These are phyloP conservation scores for Vultur gryphus DNA, from an alignment of 2,797 vertebrate species.

Conservation along the genomic window DNA sequence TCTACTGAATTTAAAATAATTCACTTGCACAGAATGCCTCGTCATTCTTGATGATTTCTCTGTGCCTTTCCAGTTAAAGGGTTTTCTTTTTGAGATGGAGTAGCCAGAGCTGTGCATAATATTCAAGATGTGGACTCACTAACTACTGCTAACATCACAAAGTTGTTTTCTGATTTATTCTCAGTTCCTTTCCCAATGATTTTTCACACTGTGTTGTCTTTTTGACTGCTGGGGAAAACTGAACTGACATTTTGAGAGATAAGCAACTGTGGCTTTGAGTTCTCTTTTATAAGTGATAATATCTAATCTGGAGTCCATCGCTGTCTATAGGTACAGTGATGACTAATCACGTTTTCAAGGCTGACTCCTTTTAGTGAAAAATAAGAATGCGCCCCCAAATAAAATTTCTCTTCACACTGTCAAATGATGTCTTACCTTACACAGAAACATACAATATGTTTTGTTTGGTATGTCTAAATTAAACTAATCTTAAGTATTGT, in stretches of 20 bases:
- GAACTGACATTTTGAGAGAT: background rate
- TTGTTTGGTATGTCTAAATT: background rate
- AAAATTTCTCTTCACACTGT: background rate
- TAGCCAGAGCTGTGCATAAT: background rate
- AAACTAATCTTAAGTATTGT: background rate
- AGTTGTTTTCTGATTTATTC: background rate
- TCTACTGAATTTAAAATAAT: background rate
- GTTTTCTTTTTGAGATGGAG: background rate
- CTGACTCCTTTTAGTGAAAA: background rate
- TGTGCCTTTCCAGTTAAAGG: background rate
- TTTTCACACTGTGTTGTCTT: background rate
- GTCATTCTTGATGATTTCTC: background rate
- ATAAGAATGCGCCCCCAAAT: accelerated
- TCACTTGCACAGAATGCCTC: background rate
- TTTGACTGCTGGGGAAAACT: background rate
- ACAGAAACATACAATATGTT: background rate
- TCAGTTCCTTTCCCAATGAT: background rate
- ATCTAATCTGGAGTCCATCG: background rate
- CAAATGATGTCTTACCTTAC: background rate
- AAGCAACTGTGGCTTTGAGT: background rate
- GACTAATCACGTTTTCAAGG: background rate
- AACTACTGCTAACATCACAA: background rate
- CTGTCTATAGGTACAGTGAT: background rate
- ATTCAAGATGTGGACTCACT: background rate
- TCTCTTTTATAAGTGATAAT: background rate